Conservation (phyloP, 2,113 vertebrate genomes). For the Hypocryptadius cinnamomeus region DNA sequence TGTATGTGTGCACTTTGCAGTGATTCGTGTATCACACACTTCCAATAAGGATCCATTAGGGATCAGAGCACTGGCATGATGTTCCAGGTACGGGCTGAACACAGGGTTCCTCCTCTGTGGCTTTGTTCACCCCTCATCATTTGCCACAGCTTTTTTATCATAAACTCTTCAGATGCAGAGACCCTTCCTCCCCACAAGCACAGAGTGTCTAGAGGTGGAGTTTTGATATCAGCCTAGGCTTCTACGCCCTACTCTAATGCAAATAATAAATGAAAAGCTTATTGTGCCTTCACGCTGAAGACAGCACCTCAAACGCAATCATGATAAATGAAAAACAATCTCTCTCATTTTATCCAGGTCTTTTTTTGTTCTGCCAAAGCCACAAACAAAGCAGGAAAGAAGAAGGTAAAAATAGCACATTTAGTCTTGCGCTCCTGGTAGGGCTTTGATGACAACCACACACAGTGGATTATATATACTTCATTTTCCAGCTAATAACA, state of each 20-base stretch:
- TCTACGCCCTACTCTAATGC: neutral
- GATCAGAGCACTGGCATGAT: neutral
- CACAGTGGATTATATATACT: conserved; percentile 31
- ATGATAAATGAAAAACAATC: neutral
- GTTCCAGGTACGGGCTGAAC: neutral
- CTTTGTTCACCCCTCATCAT: neutral
- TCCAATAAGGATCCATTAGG: neutral
- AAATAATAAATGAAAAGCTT: conserved; percentile 22
- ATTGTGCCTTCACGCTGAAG: neutral
- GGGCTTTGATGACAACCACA: conserved; percentile 44
- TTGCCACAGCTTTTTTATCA: neutral
- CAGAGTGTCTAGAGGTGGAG: neutral
- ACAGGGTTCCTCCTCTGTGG: neutral
- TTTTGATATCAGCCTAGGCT: neutral
- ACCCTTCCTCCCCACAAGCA: neutral
- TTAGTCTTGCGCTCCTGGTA: conserved; percentile 32
- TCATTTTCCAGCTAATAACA: conserved; percentile 38
- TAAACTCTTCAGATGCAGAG: neutral
- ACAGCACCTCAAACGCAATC: neutral
- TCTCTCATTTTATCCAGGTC: neutral
- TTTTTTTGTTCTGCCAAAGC: conserved; percentile 28
- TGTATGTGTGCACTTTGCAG: neutral
- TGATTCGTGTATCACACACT: neutral
- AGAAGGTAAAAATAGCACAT: conserved; percentile 31
- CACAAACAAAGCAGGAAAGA: conserved; percentile 22